phyloP scores from a whole-genome alignment of 2,888 invertebrate genomes.

The Drosophila anomalata region DNA sequence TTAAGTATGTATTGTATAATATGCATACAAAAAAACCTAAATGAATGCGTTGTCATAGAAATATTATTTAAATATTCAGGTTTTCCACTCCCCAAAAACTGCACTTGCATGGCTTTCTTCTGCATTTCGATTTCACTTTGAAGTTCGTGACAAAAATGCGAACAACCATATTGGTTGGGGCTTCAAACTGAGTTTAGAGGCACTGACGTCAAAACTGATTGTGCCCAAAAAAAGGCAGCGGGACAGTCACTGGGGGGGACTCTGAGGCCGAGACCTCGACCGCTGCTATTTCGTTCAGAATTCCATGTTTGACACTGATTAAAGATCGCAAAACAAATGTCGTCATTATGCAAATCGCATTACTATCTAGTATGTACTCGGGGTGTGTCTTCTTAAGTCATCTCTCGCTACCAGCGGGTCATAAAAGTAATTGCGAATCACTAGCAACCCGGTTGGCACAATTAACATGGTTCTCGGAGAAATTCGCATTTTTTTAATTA shows the following conservation, averaged over 20 bases:
- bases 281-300: constrained; percentile 4
- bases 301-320: constrained; percentile 21
- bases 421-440: constrained; percentile 27
- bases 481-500: constrained; percentile 13
- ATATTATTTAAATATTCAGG: constrained; percentile 3
- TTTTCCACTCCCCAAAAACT: constrained; percentile 17
- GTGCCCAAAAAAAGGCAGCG: constrained; percentile 29
- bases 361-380: constrained; percentile 6
- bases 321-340: constrained; percentile 24
- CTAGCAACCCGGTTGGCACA: constrained; percentile 39
- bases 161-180: constrained; percentile 49
- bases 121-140: constrained; percentile 53
- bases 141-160: constrained; percentile 59
- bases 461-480: constrained; percentile 12
- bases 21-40: background rate
- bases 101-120: constrained; percentile 38
- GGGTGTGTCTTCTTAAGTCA: constrained; percentile 51
- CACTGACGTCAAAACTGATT: constrained; percentile 40
- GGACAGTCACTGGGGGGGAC: constrained; percentile 8
- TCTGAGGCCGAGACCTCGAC: constrained; percentile 17
- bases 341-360: constrained; percentile 52
- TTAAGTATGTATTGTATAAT: too few species aligned
- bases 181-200: constrained; percentile 17
- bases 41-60: background rate
- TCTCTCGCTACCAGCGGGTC: constrained; percentile 19